Percentiles rank a stretch among this genome's conserved stretches.
Conservation (phyloP, 2,888 invertebrate species). For the Camptogramma bilineatum region DNA sequence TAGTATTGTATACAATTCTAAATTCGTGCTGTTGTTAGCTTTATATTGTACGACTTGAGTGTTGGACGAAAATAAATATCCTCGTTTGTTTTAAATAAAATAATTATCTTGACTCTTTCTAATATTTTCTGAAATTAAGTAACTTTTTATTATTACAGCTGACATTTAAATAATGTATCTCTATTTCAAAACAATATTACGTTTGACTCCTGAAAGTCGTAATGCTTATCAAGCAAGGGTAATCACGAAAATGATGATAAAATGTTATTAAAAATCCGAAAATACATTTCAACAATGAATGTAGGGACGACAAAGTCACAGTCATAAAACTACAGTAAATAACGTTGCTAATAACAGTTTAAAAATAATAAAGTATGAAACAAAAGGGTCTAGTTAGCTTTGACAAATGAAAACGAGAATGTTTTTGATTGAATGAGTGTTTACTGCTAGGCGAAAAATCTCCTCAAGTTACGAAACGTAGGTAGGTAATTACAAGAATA, state of each 20-base stretch:
- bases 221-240: not conserved
- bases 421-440: constrained; percentile 12
- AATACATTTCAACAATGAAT: not conserved
- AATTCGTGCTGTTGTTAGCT: not conserved
- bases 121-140: not conserved
- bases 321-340: constrained; percentile 4
- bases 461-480: too few relatives aligned
- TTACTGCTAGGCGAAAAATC: not conserved
- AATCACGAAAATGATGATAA: not conserved
- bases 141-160: too few relatives aligned
- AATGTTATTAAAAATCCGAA: not conserved
- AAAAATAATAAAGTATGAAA: constrained; percentile 15
- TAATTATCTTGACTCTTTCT: not conserved
- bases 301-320: not conserved
- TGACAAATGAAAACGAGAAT: constrained; percentile 28
- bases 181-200: not conserved
- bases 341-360: constrained; percentile 7
- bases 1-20: not conserved
- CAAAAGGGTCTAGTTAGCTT: constrained; percentile 22
- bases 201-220: not conserved
- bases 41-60: not conserved
- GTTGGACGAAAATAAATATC: not conserved
- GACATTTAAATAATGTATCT: not conserved
- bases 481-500: too few relatives aligned
- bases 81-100: too few relatives aligned